Evolutionary conservation across 2,888 invertebrate genomes (phyloP).

Genomic region (Lithophane ornitopus): DNA sequence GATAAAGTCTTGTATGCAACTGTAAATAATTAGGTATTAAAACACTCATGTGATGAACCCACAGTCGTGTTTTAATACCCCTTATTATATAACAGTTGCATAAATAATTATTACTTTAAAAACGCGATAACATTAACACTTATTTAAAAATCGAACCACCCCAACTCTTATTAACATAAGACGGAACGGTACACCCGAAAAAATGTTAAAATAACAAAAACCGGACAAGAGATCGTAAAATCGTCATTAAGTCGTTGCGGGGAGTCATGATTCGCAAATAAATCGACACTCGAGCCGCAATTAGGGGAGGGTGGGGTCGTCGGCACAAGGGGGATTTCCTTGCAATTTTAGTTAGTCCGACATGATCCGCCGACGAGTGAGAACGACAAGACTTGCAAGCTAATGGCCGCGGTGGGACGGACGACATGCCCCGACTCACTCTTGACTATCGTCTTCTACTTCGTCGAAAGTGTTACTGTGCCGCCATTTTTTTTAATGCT

Average conservation of each 20-base stretch:
- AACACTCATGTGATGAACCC: no score
- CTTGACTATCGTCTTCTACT: constrained; percentile 24
- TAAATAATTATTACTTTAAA: no score
- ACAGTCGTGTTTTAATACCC: no score
- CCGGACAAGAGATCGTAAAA: constrained; percentile 69
- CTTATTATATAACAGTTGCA: no score
- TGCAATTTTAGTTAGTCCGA: constrained; percentile 88
- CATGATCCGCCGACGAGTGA: constrained; percentile 86
- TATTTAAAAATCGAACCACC: constrained; percentile 23
- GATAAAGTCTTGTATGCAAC: no score
- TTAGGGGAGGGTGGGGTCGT: constrained; percentile 79
- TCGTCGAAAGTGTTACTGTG: not conserved
- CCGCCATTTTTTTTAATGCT: not conserved
- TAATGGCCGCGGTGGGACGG: constrained; percentile 74
- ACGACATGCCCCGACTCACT: constrained; percentile 44
- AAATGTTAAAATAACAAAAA: constrained; percentile 66
- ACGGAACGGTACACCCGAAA: constrained; percentile 50
- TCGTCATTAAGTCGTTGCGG: constrained; percentile 73
- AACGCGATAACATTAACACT: not conserved
- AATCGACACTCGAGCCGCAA: constrained; percentile 86
- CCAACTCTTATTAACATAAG: constrained; percentile 43
- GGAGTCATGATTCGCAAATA: constrained; percentile 85
- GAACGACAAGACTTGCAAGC: constrained; percentile 83
- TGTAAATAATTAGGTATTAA: no score
- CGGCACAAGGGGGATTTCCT: constrained; percentile 83